phyloP scores from a whole-genome alignment of 2,113 vertebrate species.

The Artemisiospiza belli region DNA sequence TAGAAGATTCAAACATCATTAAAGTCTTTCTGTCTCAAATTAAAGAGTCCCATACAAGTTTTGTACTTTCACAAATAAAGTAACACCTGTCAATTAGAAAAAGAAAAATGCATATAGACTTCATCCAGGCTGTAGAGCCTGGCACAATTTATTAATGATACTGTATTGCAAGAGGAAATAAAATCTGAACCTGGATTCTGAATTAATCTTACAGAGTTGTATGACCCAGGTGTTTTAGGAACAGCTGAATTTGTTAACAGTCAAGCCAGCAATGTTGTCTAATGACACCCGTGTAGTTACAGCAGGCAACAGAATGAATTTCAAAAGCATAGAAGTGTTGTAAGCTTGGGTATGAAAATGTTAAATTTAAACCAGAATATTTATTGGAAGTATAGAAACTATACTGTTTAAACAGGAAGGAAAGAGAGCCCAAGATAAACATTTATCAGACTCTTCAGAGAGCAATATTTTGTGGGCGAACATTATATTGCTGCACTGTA shows the following conservation, averaged over 20 bases:
- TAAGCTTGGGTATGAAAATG: neutral
- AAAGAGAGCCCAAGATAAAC: constrained; percentile 17
- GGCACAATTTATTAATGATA: constrained; percentile 21
- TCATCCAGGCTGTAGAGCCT: neutral
- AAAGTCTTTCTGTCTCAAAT: constrained; percentile 45
- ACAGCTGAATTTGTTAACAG: neutral
- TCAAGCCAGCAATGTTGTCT: neutral
- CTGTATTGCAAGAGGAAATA: neutral
- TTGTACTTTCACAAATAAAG: constrained; percentile 59
- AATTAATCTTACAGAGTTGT: neutral
- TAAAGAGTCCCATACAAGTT: constrained; percentile 39
- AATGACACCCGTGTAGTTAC: neutral
- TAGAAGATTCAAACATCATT: constrained; percentile 33
- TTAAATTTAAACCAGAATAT: neutral
- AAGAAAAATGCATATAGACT: neutral
- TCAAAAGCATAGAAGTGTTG: neutral
- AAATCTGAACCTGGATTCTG: neutral
- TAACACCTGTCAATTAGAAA: constrained; percentile 10
- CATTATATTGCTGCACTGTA: neutral
- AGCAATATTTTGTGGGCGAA: neutral
- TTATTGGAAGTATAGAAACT: neutral
- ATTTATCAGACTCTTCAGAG: constrained; percentile 26
- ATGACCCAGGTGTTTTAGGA: neutral
- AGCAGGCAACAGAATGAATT: neutral
- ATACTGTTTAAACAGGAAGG: constrained; percentile 19